Evolutionary conservation across 1,140 invertebrate genomes (phyloP), one percentile per base, ranked within the genome.

Genomic region (Drosophila auraria): DNA sequence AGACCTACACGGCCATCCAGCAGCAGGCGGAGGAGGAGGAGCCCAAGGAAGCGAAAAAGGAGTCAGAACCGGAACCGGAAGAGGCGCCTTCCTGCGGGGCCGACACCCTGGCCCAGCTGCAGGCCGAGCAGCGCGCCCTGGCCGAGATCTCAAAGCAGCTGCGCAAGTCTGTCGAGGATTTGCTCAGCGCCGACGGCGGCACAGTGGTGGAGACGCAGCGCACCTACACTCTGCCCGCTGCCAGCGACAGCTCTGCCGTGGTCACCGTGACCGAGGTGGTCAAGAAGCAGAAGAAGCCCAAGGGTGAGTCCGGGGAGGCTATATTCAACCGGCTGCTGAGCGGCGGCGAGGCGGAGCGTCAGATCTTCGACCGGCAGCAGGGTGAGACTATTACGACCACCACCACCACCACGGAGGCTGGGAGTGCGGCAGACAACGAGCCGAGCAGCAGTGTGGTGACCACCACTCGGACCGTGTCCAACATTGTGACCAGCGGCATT

Each of bases 91-190:
- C 60, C 7, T 78, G 78, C 12, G 59, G 78, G 1, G 49, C 58
- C 17, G 68, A 80, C 17, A 91, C 83, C 2, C 59, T 90, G 45
- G 91, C 91, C 44, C 76, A 87, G n/a, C 61, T 92, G 38, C 91
- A 92, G 72, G 91, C 91, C 23, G 91, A 92, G 57, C 91, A 92
- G 60, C 79, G 84, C 15, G 91, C 89, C 25, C 86, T 92, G 74
- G 91, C 90, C 47, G 84, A 92, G 79, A 92, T 92, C 80, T 90
- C 91, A 80, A 92, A 92, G 71, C 91, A 92, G 86, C 20, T 92
- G 73, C 87, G 91, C 42, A 92, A 91, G 57, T 92, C 91, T 30
- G 91, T 92, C 2, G 91, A 92, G 71, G 89, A 92, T 69, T 74
- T 92, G 60, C 75, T 92, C 14, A 75, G 69, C 17, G 82, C 86